Evolutionary conservation across 1,140 invertebrate genomes (phyloP), one percentile per base, ranked within the genome.

Genomic region (Goniozus legneri): DNA sequence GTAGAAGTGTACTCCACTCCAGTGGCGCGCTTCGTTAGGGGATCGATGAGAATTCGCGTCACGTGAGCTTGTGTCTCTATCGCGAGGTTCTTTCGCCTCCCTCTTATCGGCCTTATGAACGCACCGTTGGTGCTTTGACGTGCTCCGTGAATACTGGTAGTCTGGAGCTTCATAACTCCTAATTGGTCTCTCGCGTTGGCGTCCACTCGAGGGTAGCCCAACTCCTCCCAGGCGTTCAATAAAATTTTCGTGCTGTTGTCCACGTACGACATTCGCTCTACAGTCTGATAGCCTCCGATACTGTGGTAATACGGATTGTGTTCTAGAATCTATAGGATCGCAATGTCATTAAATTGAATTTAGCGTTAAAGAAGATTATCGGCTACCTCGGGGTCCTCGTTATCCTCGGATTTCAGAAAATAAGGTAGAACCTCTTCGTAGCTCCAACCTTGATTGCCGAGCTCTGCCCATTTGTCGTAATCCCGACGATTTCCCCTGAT

Each of bases 21-120:
- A 39, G 79, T 77, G 1, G 89, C 88, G 33, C 67, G 68, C 62
- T 87, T 89, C 1, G 79, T 82, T 8, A 71, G 48, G 0, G 74
- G 75, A 71, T 94, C 84, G 55, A 94, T 87, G 1, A 91, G 62
- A 2, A 94, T 64, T 60, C 81, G 82, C 0, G 80, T 87, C 0
- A 84, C 88, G 36, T 85, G 79, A 0, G 88, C 80, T 43, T 86
- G 78, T 1, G 82, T 87, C 19, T 83, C 67, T 1, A 92, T 78
- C 36, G 78, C 76, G 16, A 95, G 71, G 69, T 95, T 96, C 1
- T 65, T 64, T 22, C 91, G 70, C 47, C 82, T 80, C 13, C 80
- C 60, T 22, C 86, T 71, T 33, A 86, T 83, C 1, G 89, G 87
- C 51, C 80, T 71, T 12, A 92, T 81, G 64, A 86, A 92, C 1